phyloP scores from a whole-genome alignment of 2,113 vertebrate species.

The Delphinus delphis region DNA sequence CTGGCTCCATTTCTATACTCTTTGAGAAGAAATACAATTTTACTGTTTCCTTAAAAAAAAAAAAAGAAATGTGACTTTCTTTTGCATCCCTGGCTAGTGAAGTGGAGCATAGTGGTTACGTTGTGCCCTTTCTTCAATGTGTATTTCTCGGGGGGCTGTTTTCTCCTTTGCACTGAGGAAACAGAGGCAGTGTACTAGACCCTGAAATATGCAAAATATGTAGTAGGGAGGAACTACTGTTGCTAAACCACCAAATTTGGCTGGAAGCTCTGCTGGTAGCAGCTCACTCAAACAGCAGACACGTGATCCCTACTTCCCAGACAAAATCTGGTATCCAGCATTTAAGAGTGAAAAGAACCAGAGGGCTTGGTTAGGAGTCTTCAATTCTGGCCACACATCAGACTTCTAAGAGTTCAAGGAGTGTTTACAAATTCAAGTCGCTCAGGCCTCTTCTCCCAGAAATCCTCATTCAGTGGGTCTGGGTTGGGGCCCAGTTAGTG shows the following conservation, averaged over 20 bases:
- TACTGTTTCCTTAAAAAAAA: too few relatives aligned
- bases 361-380: background rate
- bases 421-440: background rate
- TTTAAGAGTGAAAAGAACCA: background rate
- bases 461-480: background rate
- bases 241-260: background rate
- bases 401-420: background rate
- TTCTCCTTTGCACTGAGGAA: background rate
- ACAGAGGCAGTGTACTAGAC: background rate
- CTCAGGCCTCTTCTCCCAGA: background rate
- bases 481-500: background rate
- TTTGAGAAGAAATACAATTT: too few relatives aligned
- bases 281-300: background rate
- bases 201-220: background rate
- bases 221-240: background rate
- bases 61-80: background rate
- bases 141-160: background rate
- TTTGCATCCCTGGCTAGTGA: background rate
- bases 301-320: accelerated
- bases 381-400: background rate
- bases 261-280: background rate
- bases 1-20: too few relatives aligned
- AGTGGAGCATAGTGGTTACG: background rate
- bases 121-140: background rate
- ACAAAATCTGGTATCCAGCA: background rate